Evolutionary conservation across 2,888 invertebrate genomes (phyloP).

Genomic region (Dasysyrphus tricinctus): DNA sequence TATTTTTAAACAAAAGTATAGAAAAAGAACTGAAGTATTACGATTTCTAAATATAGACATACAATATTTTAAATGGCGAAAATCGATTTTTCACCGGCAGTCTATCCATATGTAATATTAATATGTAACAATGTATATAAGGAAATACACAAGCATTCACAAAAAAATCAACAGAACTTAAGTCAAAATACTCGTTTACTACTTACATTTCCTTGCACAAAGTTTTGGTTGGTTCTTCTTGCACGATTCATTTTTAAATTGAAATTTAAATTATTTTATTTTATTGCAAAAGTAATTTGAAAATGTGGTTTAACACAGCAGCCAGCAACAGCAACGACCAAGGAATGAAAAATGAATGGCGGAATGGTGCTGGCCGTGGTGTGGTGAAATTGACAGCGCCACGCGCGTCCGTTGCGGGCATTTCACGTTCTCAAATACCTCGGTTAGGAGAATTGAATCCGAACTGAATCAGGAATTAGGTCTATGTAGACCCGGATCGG

Average conservation of each 20-base stretch:
- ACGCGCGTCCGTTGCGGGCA: too few species aligned
- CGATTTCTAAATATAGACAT: background rate
- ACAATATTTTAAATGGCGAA: background rate
- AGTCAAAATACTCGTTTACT: background rate
- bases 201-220: slow-evolving; percentile 49
- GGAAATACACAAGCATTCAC: slow-evolving; percentile 53
- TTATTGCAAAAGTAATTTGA: background rate
- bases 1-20: background rate
- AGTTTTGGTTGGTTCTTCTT: slow-evolving; percentile 38
- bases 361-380: too few species aligned
- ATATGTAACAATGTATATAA: background rate
- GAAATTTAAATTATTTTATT: slow-evolving; percentile 8
- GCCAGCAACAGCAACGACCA: background rate
- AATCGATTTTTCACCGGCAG: slow-evolving; percentile 55
- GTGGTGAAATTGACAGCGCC: too few species aligned
- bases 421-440: too few species aligned
- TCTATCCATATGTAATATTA: background rate
- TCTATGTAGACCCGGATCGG: too few species aligned
- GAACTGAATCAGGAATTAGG: too few species aligned
- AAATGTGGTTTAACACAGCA: background rate
- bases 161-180: background rate
- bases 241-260: slow-evolving; percentile 43
- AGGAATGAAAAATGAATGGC: background rate
- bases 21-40: background rate
- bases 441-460: too few species aligned